Evolutionary conservation across 2,888 invertebrate genomes (phyloP), one percentile per base, ranked within the genome.

Genomic region (Cantharis nigra): DNA sequence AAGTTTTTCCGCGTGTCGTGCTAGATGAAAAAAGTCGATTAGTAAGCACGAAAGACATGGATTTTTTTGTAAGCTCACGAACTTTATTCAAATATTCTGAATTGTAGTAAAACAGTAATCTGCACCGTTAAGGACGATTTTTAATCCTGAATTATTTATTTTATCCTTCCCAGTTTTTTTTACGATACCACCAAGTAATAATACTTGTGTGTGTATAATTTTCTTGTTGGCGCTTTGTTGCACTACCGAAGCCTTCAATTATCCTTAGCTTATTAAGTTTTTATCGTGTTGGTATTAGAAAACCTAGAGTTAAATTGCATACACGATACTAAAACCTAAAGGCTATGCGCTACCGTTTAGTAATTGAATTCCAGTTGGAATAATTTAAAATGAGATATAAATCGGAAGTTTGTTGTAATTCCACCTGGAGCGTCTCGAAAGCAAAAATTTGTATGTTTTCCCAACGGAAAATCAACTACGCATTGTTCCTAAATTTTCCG

Each of bases 241-340:
- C 70, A 70, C 28, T 70, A 49, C 28, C 28, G 16, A 63, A 72
- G 72, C 33, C 74, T 78, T 65, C 75, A 76, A 78, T 78, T 78
- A 78, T 75, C 72, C 74, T 14, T 65, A 70, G 76, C 76, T 78
- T 78, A 78, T 78, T 76, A 78, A 78, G 63, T 75, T 76, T 78
- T 78, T 78, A 76, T 75, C 71, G 70, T 74, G 75, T 73, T 72
- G 75, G 65, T 67, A 75, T 78, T 78, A 75, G 72, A 65, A 74
- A 74, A 78, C 64, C 72, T 65, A 63, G 73, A 75, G 75, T 75
- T 75, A 78, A 78, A 78, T 78, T 78, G 76, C 71, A 73, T 69
- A 69, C 72, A 69, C 62, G 72, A 71, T 71, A 67, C 67, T 69
- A 69, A 74, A 70, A 69, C 74, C 23, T 33, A 72, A 63, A 72